Percentiles rank a stretch among this genome's conserved stretches.
These are phyloP conservation scores for Drosophila silvestris DNA, from an alignment of 2,888 invertebrate genomes.

Conservation along the genomic window DNA sequence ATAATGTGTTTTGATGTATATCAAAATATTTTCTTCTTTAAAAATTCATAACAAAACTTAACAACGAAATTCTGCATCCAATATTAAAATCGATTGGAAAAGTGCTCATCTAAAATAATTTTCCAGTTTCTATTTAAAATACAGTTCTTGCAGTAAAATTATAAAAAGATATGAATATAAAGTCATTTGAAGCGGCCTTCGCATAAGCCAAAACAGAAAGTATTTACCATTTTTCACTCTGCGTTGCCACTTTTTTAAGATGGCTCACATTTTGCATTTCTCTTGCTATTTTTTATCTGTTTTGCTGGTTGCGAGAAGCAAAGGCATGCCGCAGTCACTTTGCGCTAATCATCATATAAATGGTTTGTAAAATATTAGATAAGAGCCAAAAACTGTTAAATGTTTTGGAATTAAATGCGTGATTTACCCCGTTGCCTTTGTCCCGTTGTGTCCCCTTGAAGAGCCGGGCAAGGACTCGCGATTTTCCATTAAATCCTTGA, in stretches of 20 bases:
- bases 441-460: slow-evolving; percentile 3
- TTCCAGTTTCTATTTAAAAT: background rate
- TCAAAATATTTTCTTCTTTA: background rate
- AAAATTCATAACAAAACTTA: background rate
- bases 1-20: no score
- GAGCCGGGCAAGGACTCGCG: slow-evolving; percentile 54
- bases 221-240: slow-evolving; percentile 41
- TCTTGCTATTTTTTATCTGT: slow-evolving; percentile 2
- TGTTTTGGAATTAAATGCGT: slow-evolving; percentile 84
- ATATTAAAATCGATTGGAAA: background rate
- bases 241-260: slow-evolving; percentile 12
- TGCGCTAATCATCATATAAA: slow-evolving; percentile 84
- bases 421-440: slow-evolving; percentile 77
- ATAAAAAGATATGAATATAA: slow-evolving; percentile 2
- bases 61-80: background rate
- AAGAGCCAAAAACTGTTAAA: slow-evolving; percentile 80
- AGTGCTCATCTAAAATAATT: background rate
- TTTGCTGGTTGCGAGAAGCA: slow-evolving; percentile 17
- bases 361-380: slow-evolving; percentile 84
- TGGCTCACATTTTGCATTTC: background rate
- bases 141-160: background rate
- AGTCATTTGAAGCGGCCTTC: slow-evolving; percentile 1
- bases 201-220: slow-evolving; percentile 23
- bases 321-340: slow-evolving; percentile 61
- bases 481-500: slow-evolving; percentile 79